A percentile compares a stretch with the other conserved stretches of the same genome.
phyloP scores from a whole-genome alignment of 2,797 vertebrate species.

The Myotis vivesi region DNA sequence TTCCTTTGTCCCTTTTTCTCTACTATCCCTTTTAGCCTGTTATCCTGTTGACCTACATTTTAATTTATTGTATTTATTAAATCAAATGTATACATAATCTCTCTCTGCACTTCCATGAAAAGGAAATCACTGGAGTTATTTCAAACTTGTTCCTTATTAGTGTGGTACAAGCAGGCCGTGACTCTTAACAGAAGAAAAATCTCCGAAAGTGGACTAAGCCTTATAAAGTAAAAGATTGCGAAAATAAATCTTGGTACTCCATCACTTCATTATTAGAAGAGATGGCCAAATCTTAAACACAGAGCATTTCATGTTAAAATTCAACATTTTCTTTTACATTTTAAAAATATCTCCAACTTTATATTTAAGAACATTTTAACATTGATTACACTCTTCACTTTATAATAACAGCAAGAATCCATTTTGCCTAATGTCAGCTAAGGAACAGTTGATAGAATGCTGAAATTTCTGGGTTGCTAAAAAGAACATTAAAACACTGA shows the following conservation, averaged over 20 bases:
- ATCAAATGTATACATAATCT: slow-evolving; percentile 32
- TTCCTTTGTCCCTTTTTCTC: neutral
- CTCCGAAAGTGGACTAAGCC: neutral
- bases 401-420: slow-evolving; percentile 19
- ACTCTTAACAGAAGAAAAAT: slow-evolving; percentile 6
- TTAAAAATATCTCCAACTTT: neutral
- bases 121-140: slow-evolving; percentile 35
- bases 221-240: neutral
- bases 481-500: slow-evolving; percentile 6
- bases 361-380: slow-evolving; percentile 28
- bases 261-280: slow-evolving; percentile 31
- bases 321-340: slow-evolving; percentile 41
- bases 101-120: neutral
- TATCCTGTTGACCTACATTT: slow-evolving; percentile 35
- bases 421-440: neutral
- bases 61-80: slow-evolving; percentile 55
- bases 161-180: neutral
- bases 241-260: neutral
- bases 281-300: slow-evolving; percentile 3
- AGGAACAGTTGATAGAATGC: neutral
- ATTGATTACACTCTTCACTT: slow-evolving; percentile 34
- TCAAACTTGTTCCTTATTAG: neutral
- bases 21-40: neutral
- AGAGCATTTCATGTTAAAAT: slow-evolving; percentile 32
- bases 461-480: slow-evolving; percentile 23